These are phyloP conservation scores for Quadriops clusia DNA, from an alignment of 2,888 invertebrate species.

Conservation along the genomic window DNA sequence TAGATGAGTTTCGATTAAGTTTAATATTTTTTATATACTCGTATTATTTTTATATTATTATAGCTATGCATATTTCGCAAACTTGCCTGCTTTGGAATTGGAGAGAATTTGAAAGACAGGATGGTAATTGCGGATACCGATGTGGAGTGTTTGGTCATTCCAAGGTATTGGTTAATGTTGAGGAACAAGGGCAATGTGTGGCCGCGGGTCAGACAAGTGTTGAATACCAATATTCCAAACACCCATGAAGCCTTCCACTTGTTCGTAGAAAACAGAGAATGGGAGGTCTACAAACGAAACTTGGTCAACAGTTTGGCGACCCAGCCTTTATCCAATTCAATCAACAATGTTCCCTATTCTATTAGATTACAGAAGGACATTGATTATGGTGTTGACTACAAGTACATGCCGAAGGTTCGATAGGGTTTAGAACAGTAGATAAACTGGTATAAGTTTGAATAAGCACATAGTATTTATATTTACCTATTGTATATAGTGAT, in stretches of 20 bases:
- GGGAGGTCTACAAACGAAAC: slow-evolving; percentile 43
- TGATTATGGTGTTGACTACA: too few relatives aligned
- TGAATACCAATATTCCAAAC: slow-evolving; percentile 47
- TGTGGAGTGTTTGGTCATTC: slow-evolving; percentile 55
- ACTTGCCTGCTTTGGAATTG: slow-evolving; percentile 57
- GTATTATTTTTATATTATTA: slow-evolving; percentile 8
- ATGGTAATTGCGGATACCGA: slow-evolving; percentile 47
- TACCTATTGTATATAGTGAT: too few relatives aligned
- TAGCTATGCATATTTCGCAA: slow-evolving; percentile 44
- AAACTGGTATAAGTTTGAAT: too few relatives aligned
- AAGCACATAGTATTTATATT: too few relatives aligned
- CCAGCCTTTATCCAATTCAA: slow-evolving; percentile 19
- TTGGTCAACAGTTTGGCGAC: slow-evolving; percentile 41
- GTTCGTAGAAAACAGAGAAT: slow-evolving; percentile 44
- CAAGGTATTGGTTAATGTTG: slow-evolving; percentile 56
- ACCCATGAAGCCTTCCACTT: slow-evolving; percentile 44
- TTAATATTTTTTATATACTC: too few relatives aligned
- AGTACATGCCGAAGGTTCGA: too few relatives aligned
- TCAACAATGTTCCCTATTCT: slow-evolving; percentile 18
- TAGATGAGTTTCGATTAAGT: too few relatives aligned
- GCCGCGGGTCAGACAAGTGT: slow-evolving; percentile 48
- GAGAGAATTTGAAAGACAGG: slow-evolving; percentile 45
- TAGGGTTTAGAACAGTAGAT: too few relatives aligned
- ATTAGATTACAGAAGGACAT: slow-evolving; percentile 15
- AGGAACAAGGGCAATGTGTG: slow-evolving; percentile 50